A percentile compares a stretch with the other conserved stretches of the same genome.
Evolutionary conservation across 2,113 vertebrate species (phyloP).

Genomic region (Gnathonemus longibarbis): DNA sequence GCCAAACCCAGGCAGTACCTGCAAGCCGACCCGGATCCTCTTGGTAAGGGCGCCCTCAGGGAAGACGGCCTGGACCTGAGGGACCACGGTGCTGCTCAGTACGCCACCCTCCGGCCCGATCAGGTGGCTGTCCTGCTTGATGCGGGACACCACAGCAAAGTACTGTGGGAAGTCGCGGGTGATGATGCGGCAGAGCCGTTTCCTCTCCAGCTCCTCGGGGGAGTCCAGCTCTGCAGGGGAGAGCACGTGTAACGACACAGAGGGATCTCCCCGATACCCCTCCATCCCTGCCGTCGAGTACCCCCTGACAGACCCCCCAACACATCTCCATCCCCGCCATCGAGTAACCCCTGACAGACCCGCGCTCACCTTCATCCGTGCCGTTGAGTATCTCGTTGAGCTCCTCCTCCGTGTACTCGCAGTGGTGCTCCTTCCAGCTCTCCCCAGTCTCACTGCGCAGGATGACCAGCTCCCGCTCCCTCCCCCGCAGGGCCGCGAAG

Average conservation of each 20-base stretch:
- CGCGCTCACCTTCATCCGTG: slow-evolving; percentile 85
- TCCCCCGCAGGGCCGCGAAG: slow-evolving; percentile 89
- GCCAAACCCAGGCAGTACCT: slow-evolving; percentile 61
- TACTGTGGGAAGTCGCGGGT: slow-evolving; percentile 95
- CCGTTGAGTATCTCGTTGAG: slow-evolving; percentile 93
- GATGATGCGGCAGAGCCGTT: slow-evolving; percentile 91
- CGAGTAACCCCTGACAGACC: not conserved
- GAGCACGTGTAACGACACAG: not conserved
- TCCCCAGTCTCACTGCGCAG: slow-evolving; percentile 91
- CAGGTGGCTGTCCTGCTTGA: slow-evolving; percentile 93
- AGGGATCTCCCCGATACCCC: too few relatives aligned
- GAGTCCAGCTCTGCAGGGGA: slow-evolving; percentile 73
- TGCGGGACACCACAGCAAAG: slow-evolving; percentile 90
- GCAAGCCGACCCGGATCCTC: slow-evolving; percentile 88
- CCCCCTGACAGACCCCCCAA: too few relatives aligned
- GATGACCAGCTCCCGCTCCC: slow-evolving; percentile 89
- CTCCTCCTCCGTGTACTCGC: slow-evolving; percentile 87
- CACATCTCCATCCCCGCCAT: not conserved
- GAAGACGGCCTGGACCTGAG: slow-evolving; percentile 91
- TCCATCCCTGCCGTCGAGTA: too few relatives aligned
- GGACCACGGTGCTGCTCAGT: slow-evolving; percentile 90
- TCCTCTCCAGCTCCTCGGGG: slow-evolving; percentile 86
- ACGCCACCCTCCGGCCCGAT: slow-evolving; percentile 95
- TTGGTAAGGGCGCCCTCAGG: slow-evolving; percentile 95
- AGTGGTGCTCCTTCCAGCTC: slow-evolving; percentile 97